A percentile compares a stretch with the other conserved stretches of the same genome.
Evolutionary conservation across 2,113 vertebrate species (phyloP).

Genomic region (human (Homo sapiens)): DNA sequence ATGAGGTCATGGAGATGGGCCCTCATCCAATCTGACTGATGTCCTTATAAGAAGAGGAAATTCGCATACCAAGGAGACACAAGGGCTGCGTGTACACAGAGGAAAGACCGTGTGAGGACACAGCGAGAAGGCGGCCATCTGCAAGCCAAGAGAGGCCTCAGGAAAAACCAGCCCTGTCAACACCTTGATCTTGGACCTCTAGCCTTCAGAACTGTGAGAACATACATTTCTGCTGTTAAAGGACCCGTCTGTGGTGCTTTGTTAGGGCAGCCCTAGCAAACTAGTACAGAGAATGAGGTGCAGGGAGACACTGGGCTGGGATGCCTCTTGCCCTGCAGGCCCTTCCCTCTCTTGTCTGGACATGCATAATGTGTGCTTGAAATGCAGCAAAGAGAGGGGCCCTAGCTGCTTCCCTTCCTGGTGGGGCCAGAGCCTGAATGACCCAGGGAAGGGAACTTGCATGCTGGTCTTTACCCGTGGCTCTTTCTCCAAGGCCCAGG

Average conservation of each 20-base stretch:
- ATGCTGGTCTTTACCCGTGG: accelerated
- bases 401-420: background rate
- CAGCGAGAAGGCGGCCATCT: accelerated
- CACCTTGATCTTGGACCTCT: background rate
- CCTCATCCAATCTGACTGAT: background rate
- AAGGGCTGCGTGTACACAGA: background rate
- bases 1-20: background rate
- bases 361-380: background rate
- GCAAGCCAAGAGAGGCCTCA: background rate
- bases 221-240: background rate
- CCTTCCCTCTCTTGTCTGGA: background rate
- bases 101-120: background rate
- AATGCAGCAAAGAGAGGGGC: background rate
- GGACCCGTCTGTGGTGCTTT: background rate
- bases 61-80: background rate
- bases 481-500: background rate
- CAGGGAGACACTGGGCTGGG: background rate
- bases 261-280: background rate
- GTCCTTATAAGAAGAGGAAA: background rate
- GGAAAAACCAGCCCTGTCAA: background rate
- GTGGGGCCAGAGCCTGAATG: background rate
- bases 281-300: background rate
- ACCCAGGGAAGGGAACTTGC: background rate
- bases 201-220: background rate
- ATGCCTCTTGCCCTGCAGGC: background rate